Evolutionary conservation across 2,888 invertebrate genomes (phyloP), one percentile per base, ranked within the genome.

Genomic region (Orthosia cruda): DNA sequence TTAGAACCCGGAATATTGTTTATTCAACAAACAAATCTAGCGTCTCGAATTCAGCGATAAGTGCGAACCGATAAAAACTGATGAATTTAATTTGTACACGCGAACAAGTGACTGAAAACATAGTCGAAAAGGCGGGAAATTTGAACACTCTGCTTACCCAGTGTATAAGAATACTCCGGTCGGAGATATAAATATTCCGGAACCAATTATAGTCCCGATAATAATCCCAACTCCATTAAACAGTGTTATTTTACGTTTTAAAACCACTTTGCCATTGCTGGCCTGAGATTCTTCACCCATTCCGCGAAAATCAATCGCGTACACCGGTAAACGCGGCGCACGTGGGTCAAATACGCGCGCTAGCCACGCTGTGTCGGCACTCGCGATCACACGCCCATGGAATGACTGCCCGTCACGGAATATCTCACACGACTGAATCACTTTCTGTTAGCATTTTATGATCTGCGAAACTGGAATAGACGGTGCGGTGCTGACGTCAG

Each of bases 171-270:
- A 98, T 81, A 98, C 98, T 86, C 98, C 98, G 83, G 98, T 98
- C n/a, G 99, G 99, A 47, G 99, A 98, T 87, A 99, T 98, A 94
- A 99, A 99, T 88, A 99, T 99, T 68, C 99, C 99, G 77, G 99
- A 97, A 61, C 99, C 99, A 84, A 99, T 98, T 89, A 99, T 99
- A 49, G 98, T 98, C 55, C 99, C 99, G 59, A 99, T 98, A 89
- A 99, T 99, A 78, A 99, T 97, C 47, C 98, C 98, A 45, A 99
- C 98, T 86, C 99, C 99, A 96, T 98, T 98, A 88, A 98, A 96
- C 61, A 99, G 97, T 49, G 98, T 98, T 89, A 99, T 98, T 96
- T 98, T 98, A 78, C 98, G 97, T 96, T 98, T 98, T 81, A 98
- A 94, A 87, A 98, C 97, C 87, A 98, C 97, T 95, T 97, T 97